Percentiles rank a stretch among this genome's conserved stretches.
Conservation (phyloP, 2,888 invertebrate species). For the Xylota sylvarum region DNA sequence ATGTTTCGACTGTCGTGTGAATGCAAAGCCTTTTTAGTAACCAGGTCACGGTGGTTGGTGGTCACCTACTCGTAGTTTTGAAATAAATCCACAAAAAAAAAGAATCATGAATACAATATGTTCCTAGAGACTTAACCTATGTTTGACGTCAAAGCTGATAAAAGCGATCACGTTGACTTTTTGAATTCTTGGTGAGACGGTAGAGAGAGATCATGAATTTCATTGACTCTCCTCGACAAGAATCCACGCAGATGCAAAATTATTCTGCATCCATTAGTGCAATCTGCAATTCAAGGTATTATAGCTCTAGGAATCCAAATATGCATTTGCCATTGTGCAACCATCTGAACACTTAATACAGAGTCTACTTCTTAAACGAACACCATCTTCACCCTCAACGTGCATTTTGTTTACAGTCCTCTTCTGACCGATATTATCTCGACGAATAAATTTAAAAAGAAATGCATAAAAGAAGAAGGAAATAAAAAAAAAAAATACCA, state of each 20-base stretch:
- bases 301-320: background rate
- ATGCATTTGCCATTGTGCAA: background rate
- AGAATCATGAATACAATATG: background rate
- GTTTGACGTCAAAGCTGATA: background rate
- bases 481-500: background rate
- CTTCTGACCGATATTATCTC: background rate
- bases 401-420: background rate
- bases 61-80: background rate
- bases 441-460: conserved; percentile 16
- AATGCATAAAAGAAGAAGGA: background rate
- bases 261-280: background rate
- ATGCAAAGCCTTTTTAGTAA: background rate
- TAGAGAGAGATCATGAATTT: background rate
- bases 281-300: conserved; percentile 10
- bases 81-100: background rate
- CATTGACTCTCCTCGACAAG: background rate
- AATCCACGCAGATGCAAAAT: background rate
- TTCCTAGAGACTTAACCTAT: background rate
- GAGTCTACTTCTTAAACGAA: background rate
- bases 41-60: background rate
- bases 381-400: background rate
- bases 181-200: background rate
- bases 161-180: background rate
- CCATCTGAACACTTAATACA: background rate
- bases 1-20: background rate